Percentiles rank a stretch among this genome's conserved stretches.
Conservation (phyloP, 2,113 vertebrate species). For the Nycticryphes semicollaris region DNA sequence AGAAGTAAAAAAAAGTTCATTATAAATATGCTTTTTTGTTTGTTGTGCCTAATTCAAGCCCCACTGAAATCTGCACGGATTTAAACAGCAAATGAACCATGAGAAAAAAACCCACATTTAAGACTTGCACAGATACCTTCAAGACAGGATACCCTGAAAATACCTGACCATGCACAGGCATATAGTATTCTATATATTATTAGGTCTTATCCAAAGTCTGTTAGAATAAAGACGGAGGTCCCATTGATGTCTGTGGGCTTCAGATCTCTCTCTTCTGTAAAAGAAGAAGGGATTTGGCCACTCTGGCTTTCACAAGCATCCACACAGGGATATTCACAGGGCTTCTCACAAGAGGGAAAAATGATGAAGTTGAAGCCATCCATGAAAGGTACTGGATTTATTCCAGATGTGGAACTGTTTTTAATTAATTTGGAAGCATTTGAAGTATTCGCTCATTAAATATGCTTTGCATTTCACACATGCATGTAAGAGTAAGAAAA, state of each 20-base stretch:
- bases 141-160: not conserved
- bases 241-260: not conserved
- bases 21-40: not conserved
- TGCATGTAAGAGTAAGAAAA: not conserved
- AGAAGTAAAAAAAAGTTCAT: not conserved
- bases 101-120: not conserved
- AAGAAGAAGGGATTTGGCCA: not conserved
- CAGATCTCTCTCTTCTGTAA: not conserved
- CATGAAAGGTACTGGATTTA: conserved; percentile 60
- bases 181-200: not conserved
- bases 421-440: conserved; percentile 61
- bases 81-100: not conserved
- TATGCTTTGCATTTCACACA: conserved; percentile 33
- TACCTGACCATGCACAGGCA: rapidly evolving
- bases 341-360: conserved; percentile 17
- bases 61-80: not conserved
- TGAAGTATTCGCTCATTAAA: conserved; percentile 57
- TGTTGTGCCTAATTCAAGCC: not conserved
- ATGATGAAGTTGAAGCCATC: conserved; percentile 2
- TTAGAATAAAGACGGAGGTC: not conserved
- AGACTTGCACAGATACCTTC: not conserved
- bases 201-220: not conserved
- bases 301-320: not conserved
- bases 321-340: not conserved
- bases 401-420: conserved; percentile 56